Evolutionary conservation across 2,113 vertebrate species (phyloP), one percentile per base, ranked within the genome.

Genomic region (Nestor notabilis): DNA sequence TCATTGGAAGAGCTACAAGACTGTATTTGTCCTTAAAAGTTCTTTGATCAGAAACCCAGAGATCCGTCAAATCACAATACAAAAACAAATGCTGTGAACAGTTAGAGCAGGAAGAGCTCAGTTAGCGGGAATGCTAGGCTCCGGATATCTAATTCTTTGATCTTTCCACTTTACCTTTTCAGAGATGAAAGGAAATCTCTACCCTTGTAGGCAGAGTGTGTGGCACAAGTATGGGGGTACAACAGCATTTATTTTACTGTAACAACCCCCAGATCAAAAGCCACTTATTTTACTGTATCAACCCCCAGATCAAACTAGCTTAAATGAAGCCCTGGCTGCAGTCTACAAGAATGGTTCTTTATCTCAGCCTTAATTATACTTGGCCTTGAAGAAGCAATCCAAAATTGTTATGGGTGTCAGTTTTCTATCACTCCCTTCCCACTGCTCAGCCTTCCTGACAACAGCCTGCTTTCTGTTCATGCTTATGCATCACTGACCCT

Each of bases 21-120:
- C 17, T 87, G 20, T 94, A 95, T 96, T 96, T 96, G 39, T 96
- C 94, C 77, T 96, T 79, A 87, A 58, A 83, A 93, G 37, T 61
- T 69, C 94, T 97, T 96, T 97, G 95, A 97, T 96, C 96, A 96
- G 89, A 94, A 91, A 95, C 70, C 77, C 93, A 85, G 60, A 84
- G 89, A 94, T 75, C 89, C 1, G 39, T 96, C 83, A 95, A 95
- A 71, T 85, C 65, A 89, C 74, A 95, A 60, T 3, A 94, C 16
- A 91, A 93, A 95, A 95, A 96, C 83, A 97, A 96, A 76, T 69
- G 94, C 95, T 96, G 89, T 84, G 74, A 95, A 93, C 65, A 61
- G 91, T 17, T 91, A 15, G 0, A 93, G 93, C 94, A 97, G 96
- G 96, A 96, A 96, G 91, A 95, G 87, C 94, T 91, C 94, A n/a